phyloP scores from a whole-genome alignment of 1,140 invertebrate genomes.

The Calycopis cecrops region DNA sequence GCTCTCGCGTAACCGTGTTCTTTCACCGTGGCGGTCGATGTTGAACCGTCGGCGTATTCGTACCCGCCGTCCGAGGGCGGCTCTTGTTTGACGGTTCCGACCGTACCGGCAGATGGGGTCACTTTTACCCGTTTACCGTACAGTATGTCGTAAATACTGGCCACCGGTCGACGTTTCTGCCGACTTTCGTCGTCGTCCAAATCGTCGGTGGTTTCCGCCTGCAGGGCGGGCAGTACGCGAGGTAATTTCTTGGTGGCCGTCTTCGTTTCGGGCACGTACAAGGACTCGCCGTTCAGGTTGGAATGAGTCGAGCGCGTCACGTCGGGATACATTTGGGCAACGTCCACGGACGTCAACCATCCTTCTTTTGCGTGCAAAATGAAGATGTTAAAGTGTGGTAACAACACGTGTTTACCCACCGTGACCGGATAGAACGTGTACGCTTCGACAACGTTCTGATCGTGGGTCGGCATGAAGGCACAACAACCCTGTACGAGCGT shows the following conservation, averaged over 20 bases:
- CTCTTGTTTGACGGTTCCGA: no score
- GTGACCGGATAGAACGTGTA: conserved; percentile 6
- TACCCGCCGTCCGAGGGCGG: no score
- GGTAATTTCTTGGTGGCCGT: conserved; percentile 12
- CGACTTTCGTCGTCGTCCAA: background rate
- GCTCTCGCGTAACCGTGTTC: no score
- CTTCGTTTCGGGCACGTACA: conserved; percentile 11
- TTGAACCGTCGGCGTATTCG: no score
- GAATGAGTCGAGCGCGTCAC: conserved; percentile 9
- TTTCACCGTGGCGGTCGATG: no score
- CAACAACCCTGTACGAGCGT: conserved; percentile 7
- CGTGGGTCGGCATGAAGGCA: conserved; percentile 8
- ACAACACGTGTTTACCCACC: conserved; percentile 11
- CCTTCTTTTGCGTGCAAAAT: no score
- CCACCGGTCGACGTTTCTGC: background rate
- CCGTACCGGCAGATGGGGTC: background rate
- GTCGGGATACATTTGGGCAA: conserved; percentile 5
- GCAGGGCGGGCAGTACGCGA: conserved; percentile 10
- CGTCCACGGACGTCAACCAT: conserved; percentile 11
- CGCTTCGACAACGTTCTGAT: conserved; percentile 2
- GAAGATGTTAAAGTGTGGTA: no score
- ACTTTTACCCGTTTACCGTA: conserved; percentile 12
- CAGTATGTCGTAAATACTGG: conserved; percentile 9
- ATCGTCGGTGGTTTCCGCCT: background rate
- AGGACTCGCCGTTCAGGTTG: conserved; percentile 11